These are phyloP conservation scores for Proteles cristata DNA, from an alignment of 2,113 vertebrate genomes.

Conservation along the genomic window DNA sequence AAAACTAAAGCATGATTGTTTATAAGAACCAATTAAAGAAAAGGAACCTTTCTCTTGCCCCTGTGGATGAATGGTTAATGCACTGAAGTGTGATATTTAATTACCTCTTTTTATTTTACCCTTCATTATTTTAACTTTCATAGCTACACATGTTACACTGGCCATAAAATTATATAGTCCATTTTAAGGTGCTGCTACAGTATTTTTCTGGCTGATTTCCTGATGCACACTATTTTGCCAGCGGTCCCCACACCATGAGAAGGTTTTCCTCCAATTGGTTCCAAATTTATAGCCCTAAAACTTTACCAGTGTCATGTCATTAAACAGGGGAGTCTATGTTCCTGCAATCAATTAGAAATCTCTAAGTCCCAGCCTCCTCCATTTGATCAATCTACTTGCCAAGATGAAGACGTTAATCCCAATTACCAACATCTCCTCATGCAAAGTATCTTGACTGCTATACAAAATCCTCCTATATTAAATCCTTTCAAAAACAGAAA, in stretches of 20 bases:
- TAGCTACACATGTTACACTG: conserved; percentile 7
- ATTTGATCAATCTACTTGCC: not conserved
- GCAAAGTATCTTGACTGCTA: not conserved
- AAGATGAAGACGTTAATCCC: not conserved
- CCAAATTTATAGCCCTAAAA: conserved; percentile 38
- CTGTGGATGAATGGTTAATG: conserved; percentile 38
- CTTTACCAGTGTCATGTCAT: conserved; percentile 16
- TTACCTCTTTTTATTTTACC: conserved; percentile 49
- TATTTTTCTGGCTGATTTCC: conserved; percentile 60
- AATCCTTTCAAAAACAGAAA: not conserved
- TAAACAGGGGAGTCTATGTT: not conserved
- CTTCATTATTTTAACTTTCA: conserved; percentile 56
- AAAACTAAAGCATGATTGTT: not conserved
- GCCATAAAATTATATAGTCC: conserved; percentile 64
- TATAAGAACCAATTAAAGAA: not conserved
- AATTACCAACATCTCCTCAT: not conserved
- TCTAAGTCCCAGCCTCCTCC: not conserved
- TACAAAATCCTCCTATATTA: not conserved
- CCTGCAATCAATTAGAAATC: conserved; percentile 9
- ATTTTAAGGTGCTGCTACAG: conserved; percentile 27
- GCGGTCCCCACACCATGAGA: not conserved
- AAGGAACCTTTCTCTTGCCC: not conserved
- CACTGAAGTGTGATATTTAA: conserved; percentile 54
- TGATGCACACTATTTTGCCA: not conserved
- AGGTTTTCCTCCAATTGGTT: conserved; percentile 24